These are phyloP conservation scores for Pseudomyrmex concolor DNA, from an alignment of 1,140 invertebrate genomes.

Conservation along the genomic window DNA sequence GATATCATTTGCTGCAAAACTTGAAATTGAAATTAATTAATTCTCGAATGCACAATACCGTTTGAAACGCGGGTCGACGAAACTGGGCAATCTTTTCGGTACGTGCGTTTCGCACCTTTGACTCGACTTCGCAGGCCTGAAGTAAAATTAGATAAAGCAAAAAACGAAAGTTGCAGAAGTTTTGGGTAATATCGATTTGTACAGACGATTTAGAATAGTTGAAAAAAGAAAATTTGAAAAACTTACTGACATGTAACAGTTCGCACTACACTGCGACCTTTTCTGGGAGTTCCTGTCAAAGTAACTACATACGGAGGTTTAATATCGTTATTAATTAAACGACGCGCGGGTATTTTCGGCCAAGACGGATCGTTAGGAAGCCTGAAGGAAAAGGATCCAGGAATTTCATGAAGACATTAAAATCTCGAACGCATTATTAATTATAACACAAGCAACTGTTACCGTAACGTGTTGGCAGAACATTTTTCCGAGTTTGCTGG, in stretches of 20 bases:
- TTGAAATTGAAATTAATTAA: neutral
- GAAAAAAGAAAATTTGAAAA: slow-evolving; percentile 36
- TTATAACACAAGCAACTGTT: slow-evolving; percentile 29
- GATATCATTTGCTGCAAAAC: too few relatives aligned
- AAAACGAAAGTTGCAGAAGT: neutral
- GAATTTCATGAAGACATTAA: slow-evolving; percentile 10
- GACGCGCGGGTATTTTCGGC: slow-evolving; percentile 81
- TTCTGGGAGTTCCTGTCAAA: slow-evolving; percentile 73
- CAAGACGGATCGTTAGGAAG: slow-evolving; percentile 81
- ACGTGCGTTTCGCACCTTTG: slow-evolving; percentile 48
- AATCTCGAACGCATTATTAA: slow-evolving; percentile 21
- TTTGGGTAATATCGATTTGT: neutral
- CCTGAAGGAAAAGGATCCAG: slow-evolving; percentile 60
- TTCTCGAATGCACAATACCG: slow-evolving; percentile 54
- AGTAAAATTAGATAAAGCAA: neutral
- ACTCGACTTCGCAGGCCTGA: slow-evolving; percentile 51
- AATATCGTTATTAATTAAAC: slow-evolving; percentile 70
- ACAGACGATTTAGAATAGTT: neutral
- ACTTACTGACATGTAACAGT: slow-evolving; percentile 69
- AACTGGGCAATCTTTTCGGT: slow-evolving; percentile 68
- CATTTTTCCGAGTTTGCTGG: slow-evolving; percentile 71
- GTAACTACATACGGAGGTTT: slow-evolving; percentile 77
- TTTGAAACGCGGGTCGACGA: slow-evolving; percentile 75
- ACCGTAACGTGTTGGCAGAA: slow-evolving; percentile 76
- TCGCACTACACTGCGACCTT: slow-evolving; percentile 72